phyloP scores from a whole-genome alignment of 1,140 invertebrate species.

The Brachionus plicatilis region DNA sequence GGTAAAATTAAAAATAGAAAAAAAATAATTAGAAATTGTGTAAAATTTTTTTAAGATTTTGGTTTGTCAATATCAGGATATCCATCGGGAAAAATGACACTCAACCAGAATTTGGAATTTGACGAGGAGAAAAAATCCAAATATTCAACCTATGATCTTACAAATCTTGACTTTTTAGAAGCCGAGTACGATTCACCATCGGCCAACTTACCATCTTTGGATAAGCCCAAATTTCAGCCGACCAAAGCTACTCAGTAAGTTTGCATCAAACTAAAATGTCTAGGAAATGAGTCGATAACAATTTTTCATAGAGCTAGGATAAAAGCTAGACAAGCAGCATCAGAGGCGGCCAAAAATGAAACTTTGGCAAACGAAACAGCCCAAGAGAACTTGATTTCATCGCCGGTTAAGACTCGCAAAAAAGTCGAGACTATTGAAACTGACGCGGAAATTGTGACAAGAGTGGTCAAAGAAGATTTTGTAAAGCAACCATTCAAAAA shows the following conservation, averaged over 20 bases:
- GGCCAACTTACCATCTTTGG: not conserved
- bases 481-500: constrained; percentile 58
- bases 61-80: constrained; percentile 34
- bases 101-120: not conserved
- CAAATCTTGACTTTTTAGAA: not conserved
- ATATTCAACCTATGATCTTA: not conserved
- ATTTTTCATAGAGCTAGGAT: not conserved
- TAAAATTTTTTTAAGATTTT: constrained; percentile 14
- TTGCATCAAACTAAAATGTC: not conserved
- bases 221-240: constrained; percentile 31
- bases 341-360: constrained; percentile 44
- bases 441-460: constrained; percentile 47
- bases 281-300: too few species aligned
- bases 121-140: not conserved
- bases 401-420: constrained; percentile 45
- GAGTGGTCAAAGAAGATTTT: constrained; percentile 47
- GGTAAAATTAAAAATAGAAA: not conserved
- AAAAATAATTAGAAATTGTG: not conserved
- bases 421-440: constrained; percentile 47
- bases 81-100: not conserved
- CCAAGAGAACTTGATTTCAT: not conserved
- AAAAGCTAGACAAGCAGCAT: constrained; percentile 16
- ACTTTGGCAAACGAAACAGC: constrained; percentile 46
- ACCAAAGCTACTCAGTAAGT: constrained; percentile 29
- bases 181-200: not conserved